Conservation (phyloP, 2,113 vertebrate species). For the Pristiophorus japonicus region DNA sequence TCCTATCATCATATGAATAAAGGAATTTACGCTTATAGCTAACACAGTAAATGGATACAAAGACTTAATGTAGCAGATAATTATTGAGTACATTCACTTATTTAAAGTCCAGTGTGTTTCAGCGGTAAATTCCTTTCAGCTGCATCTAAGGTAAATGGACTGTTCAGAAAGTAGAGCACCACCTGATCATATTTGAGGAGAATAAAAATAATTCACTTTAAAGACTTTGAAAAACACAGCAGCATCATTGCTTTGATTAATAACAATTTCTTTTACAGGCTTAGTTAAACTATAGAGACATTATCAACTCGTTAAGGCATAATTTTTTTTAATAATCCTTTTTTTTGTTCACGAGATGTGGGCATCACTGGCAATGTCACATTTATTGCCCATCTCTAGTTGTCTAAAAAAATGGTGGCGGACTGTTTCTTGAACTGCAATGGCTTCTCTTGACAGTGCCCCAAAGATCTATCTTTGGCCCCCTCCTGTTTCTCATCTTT, state of each 20-base stretch:
- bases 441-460: neutral
- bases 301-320: neutral
- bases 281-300: neutral
- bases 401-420: neutral
- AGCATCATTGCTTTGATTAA: neutral
- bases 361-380: too few relatives aligned
- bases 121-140: conserved; percentile 11
- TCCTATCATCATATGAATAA: conserved; percentile 27
- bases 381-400: neutral
- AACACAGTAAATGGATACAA: neutral
- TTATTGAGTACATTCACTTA: conserved; percentile 27
- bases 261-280: neutral
- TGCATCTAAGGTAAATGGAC: conserved; percentile 26
- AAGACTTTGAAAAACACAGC: conserved; percentile 4
- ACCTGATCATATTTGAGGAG: neutral
- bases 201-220: conserved; percentile 26
- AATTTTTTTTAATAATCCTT: neutral
- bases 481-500: neutral
- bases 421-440: neutral
- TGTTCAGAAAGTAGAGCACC: conserved; percentile 18
- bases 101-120: conserved; percentile 27
- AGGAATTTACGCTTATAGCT: neutral
- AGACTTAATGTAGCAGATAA: conserved; percentile 30
- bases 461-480: neutral
- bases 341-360: neutral